A percentile compares a stretch with the other conserved stretches of the same genome.
These are phyloP conservation scores for Psittacula echo DNA, from an alignment of 2,797 vertebrate genomes.

Conservation along the genomic window DNA sequence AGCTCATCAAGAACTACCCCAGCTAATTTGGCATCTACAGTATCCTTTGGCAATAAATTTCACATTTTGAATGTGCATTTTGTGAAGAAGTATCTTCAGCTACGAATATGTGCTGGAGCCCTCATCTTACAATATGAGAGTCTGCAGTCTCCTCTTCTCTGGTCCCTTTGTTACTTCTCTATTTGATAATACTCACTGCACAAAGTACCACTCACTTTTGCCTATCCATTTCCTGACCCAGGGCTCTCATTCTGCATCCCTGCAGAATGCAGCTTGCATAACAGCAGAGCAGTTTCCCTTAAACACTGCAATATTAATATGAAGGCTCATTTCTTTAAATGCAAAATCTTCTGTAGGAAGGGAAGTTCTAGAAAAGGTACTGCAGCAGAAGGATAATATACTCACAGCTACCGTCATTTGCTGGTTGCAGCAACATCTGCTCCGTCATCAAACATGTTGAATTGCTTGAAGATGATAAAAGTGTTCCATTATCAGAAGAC, in stretches of 20 bases:
- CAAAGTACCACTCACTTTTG: neutral
- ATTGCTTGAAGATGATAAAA: neutral
- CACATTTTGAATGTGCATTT: neutral
- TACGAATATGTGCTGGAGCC: neutral
- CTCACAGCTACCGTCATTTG: neutral
- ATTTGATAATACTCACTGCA: neutral
- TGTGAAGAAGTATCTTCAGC: neutral
- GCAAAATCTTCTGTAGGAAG: neutral
- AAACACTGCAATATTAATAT: neutral
- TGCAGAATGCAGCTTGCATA: neutral
- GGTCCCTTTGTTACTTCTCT: neutral
- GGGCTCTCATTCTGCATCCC: neutral
- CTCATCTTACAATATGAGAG: fast-evolving
- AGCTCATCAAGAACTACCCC: neutral
- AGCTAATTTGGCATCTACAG: neutral
- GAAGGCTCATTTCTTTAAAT: neutral
- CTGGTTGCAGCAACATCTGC: neutral
- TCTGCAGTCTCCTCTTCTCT: neutral
- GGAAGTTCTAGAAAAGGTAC: neutral
- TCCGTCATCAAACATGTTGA: neutral
- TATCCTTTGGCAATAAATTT: neutral
- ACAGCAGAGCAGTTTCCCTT: neutral
- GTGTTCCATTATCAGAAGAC: neutral
- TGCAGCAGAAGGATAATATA: neutral
- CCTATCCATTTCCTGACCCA: neutral